Conservation (phyloP, 2,888 invertebrate species). For the Tolmerus cingulatus region DNA sequence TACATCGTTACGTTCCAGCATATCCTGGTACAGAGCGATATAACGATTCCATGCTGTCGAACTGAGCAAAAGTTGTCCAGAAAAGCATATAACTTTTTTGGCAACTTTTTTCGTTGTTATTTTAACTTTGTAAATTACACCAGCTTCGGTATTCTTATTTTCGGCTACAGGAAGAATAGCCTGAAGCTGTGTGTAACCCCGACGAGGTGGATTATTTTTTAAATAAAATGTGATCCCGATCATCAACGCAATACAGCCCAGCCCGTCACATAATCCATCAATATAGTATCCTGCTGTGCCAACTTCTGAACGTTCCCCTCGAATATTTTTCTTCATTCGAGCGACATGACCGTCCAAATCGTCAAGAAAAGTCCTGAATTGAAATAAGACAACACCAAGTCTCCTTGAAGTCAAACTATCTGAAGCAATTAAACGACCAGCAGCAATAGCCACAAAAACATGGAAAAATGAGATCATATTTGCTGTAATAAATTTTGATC, state of each 20-base stretch:
- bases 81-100: slow-evolving; percentile 71
- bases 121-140: slow-evolving; percentile 73
- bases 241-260: slow-evolving; percentile 78
- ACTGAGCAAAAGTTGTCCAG: slow-evolving; percentile 76
- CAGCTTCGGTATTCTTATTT: slow-evolving; percentile 63
- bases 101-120: slow-evolving; percentile 73
- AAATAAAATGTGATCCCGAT: slow-evolving; percentile 75
- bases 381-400: slow-evolving; percentile 78
- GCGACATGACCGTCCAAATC: slow-evolving; percentile 89
- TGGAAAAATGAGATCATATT: slow-evolving; percentile 85
- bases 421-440: slow-evolving; percentile 78
- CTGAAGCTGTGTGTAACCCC: slow-evolving; percentile 76
- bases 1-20: slow-evolving; percentile 72
- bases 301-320: slow-evolving; percentile 81
- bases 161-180: slow-evolving; percentile 66
- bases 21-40: slow-evolving; percentile 79
- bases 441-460: slow-evolving; percentile 75
- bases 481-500: slow-evolving; percentile 73
- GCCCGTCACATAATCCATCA: slow-evolving; percentile 81
- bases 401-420: slow-evolving; percentile 76
- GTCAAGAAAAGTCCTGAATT: slow-evolving; percentile 83
- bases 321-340: slow-evolving; percentile 75
- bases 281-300: slow-evolving; percentile 82
- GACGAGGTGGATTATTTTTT: slow-evolving; percentile 75
- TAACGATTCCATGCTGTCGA: slow-evolving; percentile 86